phyloP scores from a whole-genome alignment of 2,113 vertebrate genomes.

The Elaphurus davidianus region DNA sequence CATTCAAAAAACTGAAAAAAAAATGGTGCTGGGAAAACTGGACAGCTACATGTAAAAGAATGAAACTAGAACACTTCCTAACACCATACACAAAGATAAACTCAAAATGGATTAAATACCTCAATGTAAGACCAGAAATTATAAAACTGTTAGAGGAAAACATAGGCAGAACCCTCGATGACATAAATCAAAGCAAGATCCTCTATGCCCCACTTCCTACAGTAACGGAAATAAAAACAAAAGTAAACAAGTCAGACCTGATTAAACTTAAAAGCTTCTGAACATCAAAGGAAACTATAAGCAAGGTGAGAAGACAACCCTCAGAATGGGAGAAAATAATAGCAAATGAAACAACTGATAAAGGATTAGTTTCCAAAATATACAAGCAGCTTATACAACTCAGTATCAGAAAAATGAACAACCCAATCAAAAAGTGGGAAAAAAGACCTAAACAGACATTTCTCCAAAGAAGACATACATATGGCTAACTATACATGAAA shows the following conservation, averaged over 20 bases:
- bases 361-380: neutral
- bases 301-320: neutral
- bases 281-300: neutral
- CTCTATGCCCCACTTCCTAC: neutral
- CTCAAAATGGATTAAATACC: neutral
- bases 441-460: neutral
- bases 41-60: neutral
- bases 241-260: neutral
- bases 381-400: neutral
- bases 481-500: neutral
- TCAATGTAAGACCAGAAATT: neutral
- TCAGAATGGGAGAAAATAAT: neutral
- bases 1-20: too few species aligned
- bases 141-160: neutral
- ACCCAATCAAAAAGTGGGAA: neutral
- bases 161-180: neutral
- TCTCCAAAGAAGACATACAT: neutral
- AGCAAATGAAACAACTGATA: neutral
- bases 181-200: neutral
- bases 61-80: neutral
- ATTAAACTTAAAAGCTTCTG: neutral
- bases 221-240: neutral
- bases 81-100: neutral
- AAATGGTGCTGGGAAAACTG: neutral
- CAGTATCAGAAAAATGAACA: neutral